Evolutionary conservation across 2,888 invertebrate genomes (phyloP).

Genomic region (Tipula unca): DNA sequence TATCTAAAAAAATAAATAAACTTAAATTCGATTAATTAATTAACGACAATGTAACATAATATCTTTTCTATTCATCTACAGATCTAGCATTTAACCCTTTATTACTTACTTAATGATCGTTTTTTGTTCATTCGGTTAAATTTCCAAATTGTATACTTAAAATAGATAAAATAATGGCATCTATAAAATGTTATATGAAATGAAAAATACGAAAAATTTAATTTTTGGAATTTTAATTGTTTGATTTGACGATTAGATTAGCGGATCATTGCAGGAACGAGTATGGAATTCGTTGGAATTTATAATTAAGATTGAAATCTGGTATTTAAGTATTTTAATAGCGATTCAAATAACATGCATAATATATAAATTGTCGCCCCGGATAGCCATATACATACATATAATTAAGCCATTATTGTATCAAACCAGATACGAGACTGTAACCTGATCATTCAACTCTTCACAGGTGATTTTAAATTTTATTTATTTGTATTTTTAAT

Average conservation of each 20-base stretch:
- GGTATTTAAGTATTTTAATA: background rate
- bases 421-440: background rate
- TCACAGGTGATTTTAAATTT: background rate
- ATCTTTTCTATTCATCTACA: background rate
- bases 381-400: no score
- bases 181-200: background rate
- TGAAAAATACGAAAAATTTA: background rate
- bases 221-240: background rate
- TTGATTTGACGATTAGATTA: background rate
- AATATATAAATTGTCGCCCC: background rate
- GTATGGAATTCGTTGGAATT: background rate
- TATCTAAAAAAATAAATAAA: background rate
- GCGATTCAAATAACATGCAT: no score
- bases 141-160: background rate
- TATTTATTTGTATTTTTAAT: no score
- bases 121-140: background rate
- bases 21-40: background rate
- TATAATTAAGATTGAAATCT: background rate
- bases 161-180: background rate
- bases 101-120: background rate
- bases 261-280: background rate
- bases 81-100: background rate
- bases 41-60: conserved; percentile 14
- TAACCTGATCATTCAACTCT: background rate
- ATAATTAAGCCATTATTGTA: background rate